Evolutionary conservation across 2,797 vertebrate genomes (phyloP).

Genomic region (Fringilla coelebs): DNA sequence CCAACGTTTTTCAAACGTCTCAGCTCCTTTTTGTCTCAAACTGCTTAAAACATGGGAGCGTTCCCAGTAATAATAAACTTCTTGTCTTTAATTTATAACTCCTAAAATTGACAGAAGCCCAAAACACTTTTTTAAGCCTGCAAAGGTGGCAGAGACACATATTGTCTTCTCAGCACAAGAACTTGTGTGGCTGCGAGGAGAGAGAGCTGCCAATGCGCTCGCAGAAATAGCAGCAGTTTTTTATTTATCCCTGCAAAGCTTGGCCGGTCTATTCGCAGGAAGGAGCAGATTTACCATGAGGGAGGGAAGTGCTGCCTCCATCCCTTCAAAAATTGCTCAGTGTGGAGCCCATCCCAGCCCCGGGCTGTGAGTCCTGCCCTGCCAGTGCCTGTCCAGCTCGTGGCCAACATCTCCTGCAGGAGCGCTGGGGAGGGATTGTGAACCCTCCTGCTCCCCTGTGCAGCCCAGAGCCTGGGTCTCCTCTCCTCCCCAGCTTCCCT

Average conservation of each 20-base stretch:
- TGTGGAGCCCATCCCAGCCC: background rate
- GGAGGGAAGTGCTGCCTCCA: background rate
- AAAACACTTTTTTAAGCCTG: constrained; percentile 41
- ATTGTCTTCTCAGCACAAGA: constrained; percentile 57
- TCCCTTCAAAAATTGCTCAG: background rate
- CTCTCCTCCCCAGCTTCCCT: background rate
- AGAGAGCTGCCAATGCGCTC: constrained; percentile 42
- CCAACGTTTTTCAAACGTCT: background rate
- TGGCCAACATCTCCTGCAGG: background rate
- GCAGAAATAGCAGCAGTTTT: constrained; percentile 61
- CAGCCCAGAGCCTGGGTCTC: background rate
- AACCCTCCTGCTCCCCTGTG: background rate
- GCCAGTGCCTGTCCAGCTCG: rapidly evolving
- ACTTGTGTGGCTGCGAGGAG: constrained; percentile 42
- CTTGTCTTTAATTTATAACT: constrained; percentile 42
- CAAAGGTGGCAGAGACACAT: constrained; percentile 56
- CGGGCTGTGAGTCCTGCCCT: background rate
- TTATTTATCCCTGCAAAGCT: constrained; percentile 44
- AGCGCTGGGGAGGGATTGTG: background rate
- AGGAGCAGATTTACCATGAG: background rate
- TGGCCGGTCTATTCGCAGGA: constrained; percentile 25
- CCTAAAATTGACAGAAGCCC: constrained; percentile 47
- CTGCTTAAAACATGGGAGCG: background rate
- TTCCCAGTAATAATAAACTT: constrained; percentile 55
- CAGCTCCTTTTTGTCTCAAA: constrained; percentile 9